phyloP scores from a whole-genome alignment of 2,113 vertebrate genomes.

The Neotragus pygmaeus region DNA sequence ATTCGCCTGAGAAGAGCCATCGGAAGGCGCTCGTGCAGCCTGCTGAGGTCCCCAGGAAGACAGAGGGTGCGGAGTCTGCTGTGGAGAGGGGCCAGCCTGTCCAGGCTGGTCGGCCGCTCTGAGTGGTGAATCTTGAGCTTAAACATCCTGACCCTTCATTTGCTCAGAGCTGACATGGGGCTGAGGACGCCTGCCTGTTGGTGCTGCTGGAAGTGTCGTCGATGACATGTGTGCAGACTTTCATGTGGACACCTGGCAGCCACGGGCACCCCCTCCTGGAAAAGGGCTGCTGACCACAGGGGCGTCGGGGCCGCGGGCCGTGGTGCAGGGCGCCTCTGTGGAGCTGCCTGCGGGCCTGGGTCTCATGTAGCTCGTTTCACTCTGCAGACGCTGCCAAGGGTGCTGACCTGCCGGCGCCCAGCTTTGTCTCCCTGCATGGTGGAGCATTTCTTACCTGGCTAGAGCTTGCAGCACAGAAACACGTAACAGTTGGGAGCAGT shows the following conservation, averaged over 20 bases:
- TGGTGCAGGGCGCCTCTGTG: accelerated
- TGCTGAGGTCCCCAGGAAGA: neutral
- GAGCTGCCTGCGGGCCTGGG: accelerated
- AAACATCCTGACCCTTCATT: accelerated
- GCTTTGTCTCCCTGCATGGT: accelerated
- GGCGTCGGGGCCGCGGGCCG: accelerated
- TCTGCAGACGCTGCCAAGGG: accelerated
- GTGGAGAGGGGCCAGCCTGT: accelerated
- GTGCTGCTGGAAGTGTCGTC: accelerated
- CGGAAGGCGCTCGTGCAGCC: neutral
- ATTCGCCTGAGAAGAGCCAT: neutral
- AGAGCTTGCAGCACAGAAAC: accelerated
- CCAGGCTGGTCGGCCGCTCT: accelerated
- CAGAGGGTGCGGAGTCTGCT: accelerated
- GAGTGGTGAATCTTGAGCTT: accelerated
- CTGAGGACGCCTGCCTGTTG: accelerated
- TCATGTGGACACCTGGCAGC: accelerated
- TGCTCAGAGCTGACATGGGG: accelerated
- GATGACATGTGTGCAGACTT: accelerated
- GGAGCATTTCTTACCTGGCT: accelerated
- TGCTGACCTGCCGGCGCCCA: accelerated
- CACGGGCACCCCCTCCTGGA: neutral
- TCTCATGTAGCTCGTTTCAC: accelerated
- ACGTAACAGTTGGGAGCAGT: accelerated
- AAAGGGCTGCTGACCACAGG: accelerated